A percentile compares a stretch with the other conserved stretches of the same genome.
Conservation (phyloP, 2,888 invertebrate species). For the Icerya purchasi region DNA sequence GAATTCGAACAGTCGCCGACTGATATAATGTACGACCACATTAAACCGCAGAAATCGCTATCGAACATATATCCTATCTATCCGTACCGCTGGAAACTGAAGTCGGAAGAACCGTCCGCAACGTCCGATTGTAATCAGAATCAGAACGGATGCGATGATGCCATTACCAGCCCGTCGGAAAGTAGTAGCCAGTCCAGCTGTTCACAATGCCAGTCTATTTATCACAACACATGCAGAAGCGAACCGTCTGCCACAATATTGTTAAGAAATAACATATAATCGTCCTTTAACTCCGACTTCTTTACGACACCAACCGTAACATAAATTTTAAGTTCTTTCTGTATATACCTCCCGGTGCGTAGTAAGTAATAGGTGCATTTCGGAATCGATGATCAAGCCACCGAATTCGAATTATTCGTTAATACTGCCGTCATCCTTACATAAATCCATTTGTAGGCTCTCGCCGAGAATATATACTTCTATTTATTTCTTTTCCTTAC, state of each 20-base stretch:
- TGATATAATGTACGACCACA: neutral
- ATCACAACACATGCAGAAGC: conserved; percentile 5
- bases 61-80: neutral
- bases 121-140: neutral
- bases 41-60: neutral
- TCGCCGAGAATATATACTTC: too few species aligned
- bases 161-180: conserved; percentile 7
- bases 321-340: too few species aligned
- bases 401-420: too few species aligned
- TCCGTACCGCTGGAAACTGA: neutral
- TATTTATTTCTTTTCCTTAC: too few species aligned
- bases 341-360: too few species aligned
- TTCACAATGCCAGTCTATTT: conserved; percentile 10
- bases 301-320: too few species aligned
- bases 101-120: neutral
- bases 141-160: neutral
- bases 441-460: too few species aligned
- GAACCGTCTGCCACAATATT: conserved; percentile 9
- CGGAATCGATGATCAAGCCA: too few species aligned
- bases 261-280: conserved; percentile 2
- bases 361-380: too few species aligned
- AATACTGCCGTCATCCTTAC: too few species aligned
- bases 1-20: neutral
- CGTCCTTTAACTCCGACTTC: too few species aligned
- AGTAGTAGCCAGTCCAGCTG: conserved; percentile 12